Evolutionary conservation across 35 echinoderm and acorn worm genomes (phyloP).

Genomic region (Strongylocentrotus purpuratus): DNA sequence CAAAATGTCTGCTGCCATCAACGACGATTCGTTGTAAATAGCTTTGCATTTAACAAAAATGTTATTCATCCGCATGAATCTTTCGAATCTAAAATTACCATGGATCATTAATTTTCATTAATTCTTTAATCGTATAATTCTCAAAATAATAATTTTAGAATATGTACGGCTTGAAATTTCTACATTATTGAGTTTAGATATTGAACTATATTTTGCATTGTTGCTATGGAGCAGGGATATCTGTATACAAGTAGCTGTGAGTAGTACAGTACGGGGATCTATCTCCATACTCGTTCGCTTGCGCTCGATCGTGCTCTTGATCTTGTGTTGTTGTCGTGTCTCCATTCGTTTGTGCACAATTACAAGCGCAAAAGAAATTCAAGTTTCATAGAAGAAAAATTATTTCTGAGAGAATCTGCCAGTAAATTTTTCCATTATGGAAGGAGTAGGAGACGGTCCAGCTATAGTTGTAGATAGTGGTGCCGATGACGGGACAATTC

Average conservation of each 20-base stretch:
- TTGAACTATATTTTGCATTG: constrained; percentile 24
- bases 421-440: constrained; percentile 4
- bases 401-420: neutral
- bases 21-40: neutral
- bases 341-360: neutral
- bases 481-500: neutral
- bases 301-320: too few species aligned
- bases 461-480: constrained; percentile 64
- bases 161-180: neutral
- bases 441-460: constrained; percentile 62
- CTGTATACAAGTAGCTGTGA: constrained; percentile 37
- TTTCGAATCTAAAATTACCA: neutral
- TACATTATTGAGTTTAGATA: neutral
- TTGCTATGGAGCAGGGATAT: constrained; percentile 41
- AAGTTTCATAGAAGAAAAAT: neutral
- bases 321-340: too few species aligned
- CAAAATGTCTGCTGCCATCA: neutral
- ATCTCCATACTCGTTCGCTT: too few species aligned
- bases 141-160: neutral
- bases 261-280: neutral
- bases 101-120: too few species aligned
- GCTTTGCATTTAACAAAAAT: neutral
- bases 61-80: neutral
- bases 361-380: neutral
- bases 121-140: neutral